Conservation (phyloP, 2,888 invertebrate species). For the Diloba caeruleocephala region DNA sequence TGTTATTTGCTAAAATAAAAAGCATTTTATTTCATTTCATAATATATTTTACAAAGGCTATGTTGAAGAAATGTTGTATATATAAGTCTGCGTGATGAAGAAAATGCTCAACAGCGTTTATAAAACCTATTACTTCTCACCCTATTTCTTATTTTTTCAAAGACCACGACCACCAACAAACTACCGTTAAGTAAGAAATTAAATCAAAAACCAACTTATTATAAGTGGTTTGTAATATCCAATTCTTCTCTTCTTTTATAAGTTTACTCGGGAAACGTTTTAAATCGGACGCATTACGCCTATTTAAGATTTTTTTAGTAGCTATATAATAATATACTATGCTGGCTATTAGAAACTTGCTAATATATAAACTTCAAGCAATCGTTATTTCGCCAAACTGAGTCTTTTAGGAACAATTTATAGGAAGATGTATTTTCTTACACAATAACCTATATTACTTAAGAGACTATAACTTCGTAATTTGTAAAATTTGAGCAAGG, state of each 20-base stretch:
- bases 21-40: too few relatives aligned
- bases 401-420: slow-evolving; percentile 52
- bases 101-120: too few relatives aligned
- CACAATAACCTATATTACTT: too few relatives aligned
- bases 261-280: slow-evolving; percentile 58
- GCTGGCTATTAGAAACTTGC: slow-evolving; percentile 52
- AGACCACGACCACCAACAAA: too few relatives aligned
- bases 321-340: slow-evolving; percentile 22
- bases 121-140: too few relatives aligned
- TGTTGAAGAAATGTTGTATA: too few relatives aligned
- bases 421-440: slow-evolving; percentile 26
- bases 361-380: slow-evolving; percentile 58
- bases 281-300: slow-evolving; percentile 45
- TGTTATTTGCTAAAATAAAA: too few relatives aligned
- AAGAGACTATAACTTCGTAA: too few relatives aligned
- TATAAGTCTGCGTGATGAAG: too few relatives aligned
- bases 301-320: slow-evolving; percentile 41
- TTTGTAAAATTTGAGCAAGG: too few relatives aligned
- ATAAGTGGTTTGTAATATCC: slow-evolving; percentile 37
- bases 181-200: slow-evolving; percentile 40
- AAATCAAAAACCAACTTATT: slow-evolving; percentile 39
- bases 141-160: too few relatives aligned
- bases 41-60: too few relatives aligned
- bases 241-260: slow-evolving; percentile 49
- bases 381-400: slow-evolving; percentile 51